These are phyloP conservation scores for Sinocyclocheilus maitianheensis DNA, from an alignment of 2,113 vertebrate genomes.

Conservation along the genomic window DNA sequence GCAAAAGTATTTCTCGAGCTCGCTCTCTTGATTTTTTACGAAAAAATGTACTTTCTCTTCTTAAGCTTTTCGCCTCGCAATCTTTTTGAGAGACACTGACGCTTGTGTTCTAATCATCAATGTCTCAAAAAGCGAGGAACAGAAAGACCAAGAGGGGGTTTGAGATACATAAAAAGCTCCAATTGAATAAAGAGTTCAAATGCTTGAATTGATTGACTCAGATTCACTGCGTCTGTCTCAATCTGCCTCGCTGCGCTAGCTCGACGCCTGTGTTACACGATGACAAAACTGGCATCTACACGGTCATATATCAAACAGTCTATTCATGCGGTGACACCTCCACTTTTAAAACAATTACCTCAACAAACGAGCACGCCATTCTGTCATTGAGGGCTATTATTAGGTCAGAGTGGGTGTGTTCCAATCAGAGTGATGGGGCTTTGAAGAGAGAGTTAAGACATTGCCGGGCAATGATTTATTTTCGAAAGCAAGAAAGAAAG, in stretches of 20 bases:
- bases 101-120: not conserved
- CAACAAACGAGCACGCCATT: constrained; percentile 7
- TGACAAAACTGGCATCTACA: constrained; percentile 29
- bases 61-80: not conserved
- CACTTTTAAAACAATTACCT: constrained; percentile 34
- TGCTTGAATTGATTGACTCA: constrained; percentile 8
- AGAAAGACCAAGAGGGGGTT: not conserved
- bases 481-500: not conserved
- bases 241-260: not conserved
- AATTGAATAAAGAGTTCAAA: constrained; percentile 17
- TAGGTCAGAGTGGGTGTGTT: constrained; percentile 47
- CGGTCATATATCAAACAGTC: constrained; percentile 39
- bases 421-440: constrained; percentile 37
- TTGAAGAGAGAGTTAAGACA: constrained; percentile 14
- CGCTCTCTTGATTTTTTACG: not conserved
- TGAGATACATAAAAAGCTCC: constrained; percentile 12
- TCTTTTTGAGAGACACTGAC: not conserved
- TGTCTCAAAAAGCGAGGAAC: not conserved
- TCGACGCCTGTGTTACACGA: not conserved
- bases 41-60: not conserved
- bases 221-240: not conserved
- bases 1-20: not conserved
- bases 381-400: constrained; percentile 45
- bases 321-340: constrained; percentile 41
- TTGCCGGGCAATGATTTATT: not conserved